These are phyloP conservation scores for Trichomalopsis sarcophagae DNA, from an alignment of 1,140 invertebrate genomes.

Conservation along the genomic window DNA sequence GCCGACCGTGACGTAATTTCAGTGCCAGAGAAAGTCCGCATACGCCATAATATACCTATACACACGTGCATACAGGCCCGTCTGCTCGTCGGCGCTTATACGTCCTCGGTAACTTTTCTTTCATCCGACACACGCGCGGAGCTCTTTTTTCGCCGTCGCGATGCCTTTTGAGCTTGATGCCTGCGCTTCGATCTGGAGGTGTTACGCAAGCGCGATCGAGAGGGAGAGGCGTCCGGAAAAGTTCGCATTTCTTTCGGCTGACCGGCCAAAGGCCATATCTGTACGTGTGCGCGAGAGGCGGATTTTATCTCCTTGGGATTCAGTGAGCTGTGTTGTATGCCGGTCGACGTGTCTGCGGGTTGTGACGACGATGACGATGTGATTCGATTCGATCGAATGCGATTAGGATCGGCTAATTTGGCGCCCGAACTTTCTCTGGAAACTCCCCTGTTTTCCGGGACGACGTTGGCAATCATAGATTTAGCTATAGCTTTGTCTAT, in stretches of 20 bases:
- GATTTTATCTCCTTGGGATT: constrained; percentile 16
- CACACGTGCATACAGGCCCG: constrained; percentile 49
- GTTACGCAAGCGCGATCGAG: background rate
- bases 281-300: background rate
- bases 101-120: constrained; percentile 40
- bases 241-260: constrained; percentile 4
- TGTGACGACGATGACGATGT: too few species aligned
- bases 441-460: too few species aligned
- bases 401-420: background rate
- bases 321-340: too few species aligned
- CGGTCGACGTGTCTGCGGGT: too few species aligned
- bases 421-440: too few species aligned
- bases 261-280: background rate
- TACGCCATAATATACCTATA: constrained; percentile 21
- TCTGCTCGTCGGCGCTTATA: constrained; percentile 48
- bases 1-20: constrained; percentile 52
- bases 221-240: constrained; percentile 1
- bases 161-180: too few species aligned
- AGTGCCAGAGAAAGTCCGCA: constrained; percentile 58
- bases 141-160: too few species aligned
- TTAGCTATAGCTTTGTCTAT: too few species aligned
- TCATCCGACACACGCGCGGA: too few species aligned
- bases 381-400: too few species aligned
- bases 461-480: too few species aligned
- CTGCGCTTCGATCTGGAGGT: background rate